phyloP scores from a whole-genome alignment of 2,113 vertebrate species.

The Silurus meridionalis region DNA sequence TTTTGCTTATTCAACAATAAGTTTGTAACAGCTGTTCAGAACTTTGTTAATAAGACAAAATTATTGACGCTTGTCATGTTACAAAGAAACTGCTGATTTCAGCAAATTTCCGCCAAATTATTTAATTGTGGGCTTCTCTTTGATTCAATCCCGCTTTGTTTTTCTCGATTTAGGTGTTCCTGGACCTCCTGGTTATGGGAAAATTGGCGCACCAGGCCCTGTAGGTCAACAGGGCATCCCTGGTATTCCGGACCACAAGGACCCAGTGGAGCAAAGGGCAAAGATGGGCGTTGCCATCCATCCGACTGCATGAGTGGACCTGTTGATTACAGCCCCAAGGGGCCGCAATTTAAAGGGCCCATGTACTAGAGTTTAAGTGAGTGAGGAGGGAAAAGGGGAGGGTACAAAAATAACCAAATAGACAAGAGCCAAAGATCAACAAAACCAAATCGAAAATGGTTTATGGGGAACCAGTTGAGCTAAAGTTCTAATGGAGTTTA shows the following conservation, averaged over 20 bases:
- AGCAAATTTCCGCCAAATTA: no score
- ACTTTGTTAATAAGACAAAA: background rate
- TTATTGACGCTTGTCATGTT: background rate
- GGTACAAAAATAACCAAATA: background rate
- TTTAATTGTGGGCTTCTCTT: no score
- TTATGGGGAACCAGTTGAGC: conserved; percentile 25
- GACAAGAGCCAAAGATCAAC: conserved; percentile 45
- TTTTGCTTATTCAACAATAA: no score
- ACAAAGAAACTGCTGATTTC: background rate
- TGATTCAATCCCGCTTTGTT: background rate
- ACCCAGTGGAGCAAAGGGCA: conserved; percentile 78
- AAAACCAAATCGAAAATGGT: conserved; percentile 4
- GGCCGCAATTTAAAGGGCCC: conserved; percentile 83
- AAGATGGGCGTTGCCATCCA: conserved; percentile 87
- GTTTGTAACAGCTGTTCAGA: no score
- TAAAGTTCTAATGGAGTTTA: background rate
- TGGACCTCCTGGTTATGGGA: conserved; percentile 89
- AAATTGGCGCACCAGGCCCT: conserved; percentile 85
- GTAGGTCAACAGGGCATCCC: conserved; percentile 95
- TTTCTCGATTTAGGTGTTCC: conserved; percentile 77
- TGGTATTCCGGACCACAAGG: conserved; percentile 86
- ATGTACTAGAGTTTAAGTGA: conserved; percentile 63
- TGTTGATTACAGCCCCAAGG: conserved; percentile 87
- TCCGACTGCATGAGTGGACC: conserved; percentile 85
- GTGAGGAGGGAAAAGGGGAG: conserved; percentile 1